Percentiles rank a stretch among this genome's conserved stretches.
Conservation (phyloP, 2,888 invertebrate species). For the Caenorhabditis sp. region DNA sequence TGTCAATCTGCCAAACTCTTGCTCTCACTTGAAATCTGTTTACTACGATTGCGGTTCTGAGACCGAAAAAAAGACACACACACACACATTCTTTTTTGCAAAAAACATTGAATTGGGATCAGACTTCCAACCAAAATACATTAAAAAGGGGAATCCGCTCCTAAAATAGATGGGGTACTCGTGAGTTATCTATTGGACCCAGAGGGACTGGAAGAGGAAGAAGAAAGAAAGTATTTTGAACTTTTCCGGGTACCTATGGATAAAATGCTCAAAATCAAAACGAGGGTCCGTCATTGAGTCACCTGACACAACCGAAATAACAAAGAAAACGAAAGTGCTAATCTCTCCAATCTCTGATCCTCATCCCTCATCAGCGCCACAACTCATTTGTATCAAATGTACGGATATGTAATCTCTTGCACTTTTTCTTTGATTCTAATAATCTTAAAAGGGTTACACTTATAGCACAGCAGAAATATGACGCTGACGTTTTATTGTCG, state of each 20-base stretch:
- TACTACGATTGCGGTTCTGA: constrained; percentile 12
- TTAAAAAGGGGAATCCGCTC: not conserved
- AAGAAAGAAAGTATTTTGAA: constrained; percentile 34
- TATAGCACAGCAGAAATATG: no score
- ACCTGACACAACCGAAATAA: not conserved
- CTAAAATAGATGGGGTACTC: constrained; percentile 40
- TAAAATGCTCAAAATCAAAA: no score
- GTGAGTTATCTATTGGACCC: constrained; percentile 46
- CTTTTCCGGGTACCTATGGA: constrained; percentile 22
- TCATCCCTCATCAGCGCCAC: no score
- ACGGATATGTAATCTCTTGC: constrained; percentile 1
- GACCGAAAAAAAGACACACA: constrained; percentile 7
- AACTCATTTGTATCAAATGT: no score
- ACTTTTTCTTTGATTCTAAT: not conserved
- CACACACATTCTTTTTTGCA: constrained; percentile 8
- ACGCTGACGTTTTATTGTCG: no score
- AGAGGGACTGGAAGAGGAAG: constrained; percentile 9
- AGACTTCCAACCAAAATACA: constrained; percentile 30
- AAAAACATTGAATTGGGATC: constrained; percentile 25
- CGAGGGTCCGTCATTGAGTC: no score
- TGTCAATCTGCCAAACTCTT: no score
- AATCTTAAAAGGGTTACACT: no score
- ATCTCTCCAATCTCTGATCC: not conserved
- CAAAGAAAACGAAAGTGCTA: not conserved
- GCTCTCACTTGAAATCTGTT: constrained; percentile 15